Evolutionary conservation across 1,140 invertebrate genomes (phyloP).

Genomic region (Drosophila mauritiana): DNA sequence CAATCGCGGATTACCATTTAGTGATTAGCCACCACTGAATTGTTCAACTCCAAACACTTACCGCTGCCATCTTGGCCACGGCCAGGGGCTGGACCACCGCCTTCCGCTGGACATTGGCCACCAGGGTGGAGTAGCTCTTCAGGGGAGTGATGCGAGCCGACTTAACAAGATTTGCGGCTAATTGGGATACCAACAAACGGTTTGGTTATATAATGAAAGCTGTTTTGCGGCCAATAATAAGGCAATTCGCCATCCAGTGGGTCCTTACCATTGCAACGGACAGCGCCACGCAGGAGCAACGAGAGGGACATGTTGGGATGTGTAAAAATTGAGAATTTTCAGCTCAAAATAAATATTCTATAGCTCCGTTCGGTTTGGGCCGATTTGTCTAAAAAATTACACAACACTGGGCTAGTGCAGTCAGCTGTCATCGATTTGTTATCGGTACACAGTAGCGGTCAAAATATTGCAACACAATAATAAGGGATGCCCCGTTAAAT

Average conservation of each 20-base stretch:
- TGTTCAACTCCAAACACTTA: slow-evolving; percentile 25
- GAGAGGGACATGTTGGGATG: slow-evolving; percentile 55
- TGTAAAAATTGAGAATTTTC: slow-evolving; percentile 34
- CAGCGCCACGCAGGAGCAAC: slow-evolving; percentile 53
- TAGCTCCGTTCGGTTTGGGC: slow-evolving; percentile 34
- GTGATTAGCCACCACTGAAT: background rate
- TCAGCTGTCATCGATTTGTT: background rate
- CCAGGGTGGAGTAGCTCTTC: slow-evolving; percentile 69
- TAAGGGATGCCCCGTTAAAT: background rate
- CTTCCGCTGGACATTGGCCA: slow-evolving; percentile 57
- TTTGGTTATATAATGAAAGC: slow-evolving; percentile 67
- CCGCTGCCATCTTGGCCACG: slow-evolving; percentile 53
- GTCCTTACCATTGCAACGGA: slow-evolving; percentile 60
- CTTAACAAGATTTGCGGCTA: slow-evolving; percentile 65
- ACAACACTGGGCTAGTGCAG: slow-evolving; percentile 48
- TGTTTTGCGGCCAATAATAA: background rate
- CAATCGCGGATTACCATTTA: background rate
- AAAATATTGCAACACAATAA: background rate
- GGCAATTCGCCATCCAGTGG: background rate
- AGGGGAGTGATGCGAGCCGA: slow-evolving; percentile 61
- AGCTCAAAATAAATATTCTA: slow-evolving; percentile 40
- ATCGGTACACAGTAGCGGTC: slow-evolving; percentile 24
- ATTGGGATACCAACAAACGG: slow-evolving; percentile 29
- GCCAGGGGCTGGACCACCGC: slow-evolving; percentile 51
- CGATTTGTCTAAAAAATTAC: slow-evolving; percentile 26